Evolutionary conservation across 2,888 invertebrate species (phyloP).

Genomic region (Apodemia mormo): DNA sequence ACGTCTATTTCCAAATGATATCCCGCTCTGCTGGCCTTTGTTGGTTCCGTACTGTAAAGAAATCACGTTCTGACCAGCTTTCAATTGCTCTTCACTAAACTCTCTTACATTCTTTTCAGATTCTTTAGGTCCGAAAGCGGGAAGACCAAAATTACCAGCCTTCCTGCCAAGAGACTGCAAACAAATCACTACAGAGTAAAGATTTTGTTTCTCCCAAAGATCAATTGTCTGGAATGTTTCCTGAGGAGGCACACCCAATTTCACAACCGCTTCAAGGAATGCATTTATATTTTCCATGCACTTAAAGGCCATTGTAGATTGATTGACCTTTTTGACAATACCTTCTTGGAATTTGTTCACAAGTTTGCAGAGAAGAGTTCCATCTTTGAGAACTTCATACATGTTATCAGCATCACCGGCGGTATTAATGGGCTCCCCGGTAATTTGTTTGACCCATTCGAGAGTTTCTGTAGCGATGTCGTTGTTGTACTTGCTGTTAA

Average conservation of each 20-base stretch:
- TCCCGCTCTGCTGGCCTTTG: constrained; percentile 97
- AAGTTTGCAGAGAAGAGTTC: constrained; percentile 93
- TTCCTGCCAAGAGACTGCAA: constrained; percentile 97
- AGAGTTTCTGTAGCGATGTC: constrained; percentile 95
- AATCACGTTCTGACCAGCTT: constrained; percentile 95
- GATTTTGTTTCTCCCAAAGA: constrained; percentile 97
- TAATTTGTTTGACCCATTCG: constrained; percentile 94
- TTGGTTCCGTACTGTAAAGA: constrained; percentile 98
- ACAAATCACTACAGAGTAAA: constrained; percentile 97
- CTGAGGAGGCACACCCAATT: constrained; percentile 94
- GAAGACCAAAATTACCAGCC: constrained; percentile 91
- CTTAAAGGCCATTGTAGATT: constrained; percentile 95
- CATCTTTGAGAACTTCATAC: constrained; percentile 93
- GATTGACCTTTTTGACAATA: constrained; percentile 95
- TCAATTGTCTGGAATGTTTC: constrained; percentile 99
- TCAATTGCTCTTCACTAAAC: constrained; percentile 95
- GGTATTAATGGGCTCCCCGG: constrained; percentile 90
- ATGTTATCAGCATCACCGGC: constrained; percentile 95
- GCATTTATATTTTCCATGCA: constrained; percentile 99
- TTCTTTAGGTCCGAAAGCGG: constrained; percentile 97
- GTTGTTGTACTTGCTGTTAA: constrained; percentile 98
- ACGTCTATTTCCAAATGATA: constrained; percentile 97
- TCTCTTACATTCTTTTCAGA: constrained; percentile 96
- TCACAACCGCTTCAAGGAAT: constrained; percentile 91
- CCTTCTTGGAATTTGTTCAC: constrained; percentile 93